phyloP scores from a whole-genome alignment of 2,113 vertebrate genomes.

The Piaya cayana region DNA sequence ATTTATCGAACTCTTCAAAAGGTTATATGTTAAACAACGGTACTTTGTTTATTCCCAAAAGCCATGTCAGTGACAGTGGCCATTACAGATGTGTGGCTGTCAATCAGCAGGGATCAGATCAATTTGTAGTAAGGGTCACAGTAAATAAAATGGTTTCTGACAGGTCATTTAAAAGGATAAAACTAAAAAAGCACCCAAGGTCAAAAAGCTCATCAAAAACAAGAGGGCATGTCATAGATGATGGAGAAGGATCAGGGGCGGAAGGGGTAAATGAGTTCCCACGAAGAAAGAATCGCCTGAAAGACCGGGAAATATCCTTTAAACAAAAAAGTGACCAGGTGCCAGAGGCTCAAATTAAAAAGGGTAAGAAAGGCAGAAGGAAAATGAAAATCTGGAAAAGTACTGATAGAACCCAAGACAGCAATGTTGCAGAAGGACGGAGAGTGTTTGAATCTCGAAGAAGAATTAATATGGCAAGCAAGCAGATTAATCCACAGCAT shows the following conservation, averaged over 20 bases:
- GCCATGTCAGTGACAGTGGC: slow-evolving; percentile 79
- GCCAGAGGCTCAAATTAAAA: slow-evolving; percentile 4
- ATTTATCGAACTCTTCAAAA: slow-evolving; percentile 73
- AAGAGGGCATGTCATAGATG: slow-evolving; percentile 53
- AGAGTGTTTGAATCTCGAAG: slow-evolving; percentile 77
- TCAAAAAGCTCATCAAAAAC: slow-evolving; percentile 69
- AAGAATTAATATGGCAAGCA: slow-evolving; percentile 80
- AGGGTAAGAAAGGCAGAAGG: slow-evolving; percentile 61
- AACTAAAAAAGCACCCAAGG: slow-evolving; percentile 73
- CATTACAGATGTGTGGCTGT: slow-evolving; percentile 88
- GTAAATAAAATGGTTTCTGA: slow-evolving; percentile 72
- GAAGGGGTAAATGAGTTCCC: not conserved
- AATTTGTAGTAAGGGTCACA: slow-evolving; percentile 72
- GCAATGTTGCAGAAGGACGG: slow-evolving; percentile 73
- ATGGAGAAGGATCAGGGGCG: slow-evolving; percentile 83
- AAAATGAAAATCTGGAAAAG: slow-evolving; percentile 71
- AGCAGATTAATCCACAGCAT: slow-evolving; percentile 86
- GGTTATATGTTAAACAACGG: slow-evolving; percentile 76
- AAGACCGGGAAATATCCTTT: slow-evolving; percentile 39
- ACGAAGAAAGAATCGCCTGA: not conserved
- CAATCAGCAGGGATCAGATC: slow-evolving; percentile 84
- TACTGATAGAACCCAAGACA: slow-evolving; percentile 56
- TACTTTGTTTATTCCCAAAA: slow-evolving; percentile 77
- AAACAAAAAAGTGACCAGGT: slow-evolving; percentile 24
- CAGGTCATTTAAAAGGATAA: slow-evolving; percentile 68